Percentiles rank a stretch among this genome's conserved stretches.
phyloP scores from a whole-genome alignment of 2,888 invertebrate genomes.

The Perizoma affinitatum region DNA sequence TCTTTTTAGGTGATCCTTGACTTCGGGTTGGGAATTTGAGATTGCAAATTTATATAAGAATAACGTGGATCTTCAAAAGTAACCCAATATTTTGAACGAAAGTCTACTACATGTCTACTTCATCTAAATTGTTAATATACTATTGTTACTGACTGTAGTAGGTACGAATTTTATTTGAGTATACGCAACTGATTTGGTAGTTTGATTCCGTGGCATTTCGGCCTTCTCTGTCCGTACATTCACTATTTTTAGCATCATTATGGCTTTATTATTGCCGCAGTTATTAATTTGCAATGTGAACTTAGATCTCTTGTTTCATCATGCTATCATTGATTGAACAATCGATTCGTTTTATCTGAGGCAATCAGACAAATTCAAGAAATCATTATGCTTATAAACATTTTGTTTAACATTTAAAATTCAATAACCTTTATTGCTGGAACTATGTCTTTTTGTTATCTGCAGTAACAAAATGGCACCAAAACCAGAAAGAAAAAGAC shows the following conservation, averaged over 20 bases:
- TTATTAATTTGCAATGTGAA: conserved; percentile 28
- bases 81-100: no score
- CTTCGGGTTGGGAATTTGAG: no score
- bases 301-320: conserved; percentile 31
- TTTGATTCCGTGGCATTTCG: conserved; percentile 21
- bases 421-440: no score
- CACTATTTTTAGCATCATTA: conserved; percentile 24
- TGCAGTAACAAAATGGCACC: no score
- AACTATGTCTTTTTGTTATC: no score
- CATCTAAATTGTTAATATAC: no score
- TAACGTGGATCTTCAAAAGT: no score
- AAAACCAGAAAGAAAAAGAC: no score
- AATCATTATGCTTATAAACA: not conserved
- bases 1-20: no score
- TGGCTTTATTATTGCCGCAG: conserved; percentile 17
- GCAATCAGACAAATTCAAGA: conserved; percentile 15
- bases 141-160: no score
- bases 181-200: conserved; percentile 2
- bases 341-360: conserved; percentile 23
- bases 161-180: not conserved
- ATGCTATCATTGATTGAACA: conserved; percentile 33
- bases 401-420: not conserved
- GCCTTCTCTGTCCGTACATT: conserved; percentile 21
- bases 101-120: no score
- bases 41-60: no score